A percentile compares a stretch with the other conserved stretches of the same genome.
These are phyloP conservation scores for Teleopsis dalmanni DNA, from an alignment of 1,140 invertebrate genomes.

Conservation along the genomic window DNA sequence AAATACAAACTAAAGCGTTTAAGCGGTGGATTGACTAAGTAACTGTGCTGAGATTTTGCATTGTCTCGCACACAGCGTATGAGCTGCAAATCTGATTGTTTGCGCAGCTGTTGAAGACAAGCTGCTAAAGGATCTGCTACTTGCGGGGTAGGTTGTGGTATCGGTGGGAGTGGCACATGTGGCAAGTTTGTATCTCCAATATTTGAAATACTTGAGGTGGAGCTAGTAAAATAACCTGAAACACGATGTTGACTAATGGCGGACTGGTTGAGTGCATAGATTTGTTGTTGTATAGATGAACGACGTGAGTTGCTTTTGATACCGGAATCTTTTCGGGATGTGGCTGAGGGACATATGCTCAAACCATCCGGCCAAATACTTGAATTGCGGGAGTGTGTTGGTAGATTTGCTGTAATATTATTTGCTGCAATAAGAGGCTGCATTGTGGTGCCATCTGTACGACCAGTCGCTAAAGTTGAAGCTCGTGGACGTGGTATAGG, in stretches of 20 bases:
- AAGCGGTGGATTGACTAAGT: constrained; percentile 83
- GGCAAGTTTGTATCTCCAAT: constrained; percentile 35
- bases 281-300: constrained; percentile 78
- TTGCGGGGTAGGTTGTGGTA: constrained; percentile 18
- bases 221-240: constrained; percentile 81
- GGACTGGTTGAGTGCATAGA: constrained; percentile 52
- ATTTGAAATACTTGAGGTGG: constrained; percentile 53
- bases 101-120: constrained; percentile 71
- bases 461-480: constrained; percentile 44
- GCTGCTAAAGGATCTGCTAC: constrained; percentile 52
- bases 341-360: constrained; percentile 65
- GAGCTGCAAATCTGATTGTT: constrained; percentile 79
- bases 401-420: not conserved
- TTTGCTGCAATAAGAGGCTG: not conserved
- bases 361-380: constrained; percentile 52
- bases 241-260: constrained; percentile 70
- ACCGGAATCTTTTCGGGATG: constrained; percentile 79
- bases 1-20: constrained; percentile 78
- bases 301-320: constrained; percentile 74
- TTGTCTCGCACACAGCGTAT: constrained; percentile 78
- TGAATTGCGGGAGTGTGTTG: constrained; percentile 30
- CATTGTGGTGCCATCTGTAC: not conserved
- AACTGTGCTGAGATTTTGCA: constrained; percentile 69
- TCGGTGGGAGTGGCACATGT: constrained; percentile 9
- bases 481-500: constrained; percentile 52